Evolutionary conservation across 2,888 invertebrate species (phyloP).

Genomic region (Nowickia ferox): DNA sequence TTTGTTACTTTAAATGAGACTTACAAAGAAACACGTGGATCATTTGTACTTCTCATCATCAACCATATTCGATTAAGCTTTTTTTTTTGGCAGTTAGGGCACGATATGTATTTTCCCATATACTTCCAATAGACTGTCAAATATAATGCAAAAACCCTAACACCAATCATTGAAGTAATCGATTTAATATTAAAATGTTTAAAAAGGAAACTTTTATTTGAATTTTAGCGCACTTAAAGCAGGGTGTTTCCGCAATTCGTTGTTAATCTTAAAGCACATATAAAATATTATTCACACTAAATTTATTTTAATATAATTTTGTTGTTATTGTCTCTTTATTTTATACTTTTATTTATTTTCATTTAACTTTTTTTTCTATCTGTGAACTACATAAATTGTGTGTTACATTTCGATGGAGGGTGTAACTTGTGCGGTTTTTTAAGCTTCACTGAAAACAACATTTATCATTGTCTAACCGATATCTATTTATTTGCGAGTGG

Average conservation of each 20-base stretch:
- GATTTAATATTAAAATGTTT: no score
- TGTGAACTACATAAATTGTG: slow-evolving; percentile 26
- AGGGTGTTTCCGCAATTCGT: not conserved
- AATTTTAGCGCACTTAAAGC: not conserved
- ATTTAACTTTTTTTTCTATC: not conserved
- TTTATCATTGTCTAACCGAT: slow-evolving; percentile 56
- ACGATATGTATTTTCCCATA: no score
- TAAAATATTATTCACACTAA: not conserved
- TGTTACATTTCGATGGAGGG: slow-evolving; percentile 27
- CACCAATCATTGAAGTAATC: no score
- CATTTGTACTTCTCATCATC: no score
- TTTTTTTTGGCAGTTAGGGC: no score
- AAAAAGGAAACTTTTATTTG: not conserved
- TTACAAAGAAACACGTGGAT: no score
- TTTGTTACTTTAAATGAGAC: no score
- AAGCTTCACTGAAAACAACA: slow-evolving; percentile 46
- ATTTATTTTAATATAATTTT: slow-evolving; percentile 23
- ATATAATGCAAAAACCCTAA: no score
- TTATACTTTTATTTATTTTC: not conserved
- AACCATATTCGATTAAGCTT: no score
- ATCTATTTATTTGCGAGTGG: slow-evolving; percentile 20
- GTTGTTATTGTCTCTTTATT: slow-evolving; percentile 19
- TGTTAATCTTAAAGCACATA: not conserved
- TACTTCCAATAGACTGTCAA: no score
- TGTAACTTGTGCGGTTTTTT: slow-evolving; percentile 52